Conservation (phyloP, 2,797 vertebrate species). For the Gobionotothen gibberifrons region DNA sequence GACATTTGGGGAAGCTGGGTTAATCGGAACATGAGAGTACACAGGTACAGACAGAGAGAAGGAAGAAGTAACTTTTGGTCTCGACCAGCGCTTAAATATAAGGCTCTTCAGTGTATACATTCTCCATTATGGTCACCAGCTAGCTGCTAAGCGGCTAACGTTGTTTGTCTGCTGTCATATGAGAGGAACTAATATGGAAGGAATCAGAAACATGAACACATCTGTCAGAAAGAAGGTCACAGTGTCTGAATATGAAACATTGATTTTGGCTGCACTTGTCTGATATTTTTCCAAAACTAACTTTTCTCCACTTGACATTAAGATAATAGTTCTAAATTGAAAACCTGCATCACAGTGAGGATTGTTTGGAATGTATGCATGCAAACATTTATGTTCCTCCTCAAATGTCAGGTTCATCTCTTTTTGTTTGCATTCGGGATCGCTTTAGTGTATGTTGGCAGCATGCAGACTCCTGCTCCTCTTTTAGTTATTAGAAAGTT, state of each 20-base stretch:
- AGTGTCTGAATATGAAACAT: constrained; percentile 49
- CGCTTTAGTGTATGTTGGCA: constrained; percentile 55
- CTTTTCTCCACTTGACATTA: constrained; percentile 51
- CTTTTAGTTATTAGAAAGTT: constrained; percentile 34
- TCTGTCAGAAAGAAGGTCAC: constrained; percentile 9
- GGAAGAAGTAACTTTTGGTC: too few relatives aligned
- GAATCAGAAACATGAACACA: constrained; percentile 59
- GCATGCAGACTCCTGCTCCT: constrained; percentile 5
- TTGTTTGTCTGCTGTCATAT: too few relatives aligned
- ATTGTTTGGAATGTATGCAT: constrained; percentile 63
- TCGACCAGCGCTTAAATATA: too few relatives aligned
- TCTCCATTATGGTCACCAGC: too few relatives aligned
- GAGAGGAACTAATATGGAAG: constrained; percentile 30
- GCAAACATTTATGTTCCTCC: constrained; percentile 66
- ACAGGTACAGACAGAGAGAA: too few relatives aligned
- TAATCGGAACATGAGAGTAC: too few relatives aligned
- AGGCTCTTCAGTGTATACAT: too few relatives aligned
- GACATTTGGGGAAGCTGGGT: too few relatives aligned
- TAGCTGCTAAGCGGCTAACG: too few relatives aligned
- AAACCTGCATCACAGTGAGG: constrained; percentile 43
- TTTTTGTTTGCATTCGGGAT: constrained; percentile 59
- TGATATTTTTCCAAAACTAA: constrained; percentile 59
- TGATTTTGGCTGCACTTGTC: constrained; percentile 47
- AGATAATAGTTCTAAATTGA: constrained; percentile 61
- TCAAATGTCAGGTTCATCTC: constrained; percentile 48